phyloP scores from a whole-genome alignment of 2,113 vertebrate species.

The Scomber colias region DNA sequence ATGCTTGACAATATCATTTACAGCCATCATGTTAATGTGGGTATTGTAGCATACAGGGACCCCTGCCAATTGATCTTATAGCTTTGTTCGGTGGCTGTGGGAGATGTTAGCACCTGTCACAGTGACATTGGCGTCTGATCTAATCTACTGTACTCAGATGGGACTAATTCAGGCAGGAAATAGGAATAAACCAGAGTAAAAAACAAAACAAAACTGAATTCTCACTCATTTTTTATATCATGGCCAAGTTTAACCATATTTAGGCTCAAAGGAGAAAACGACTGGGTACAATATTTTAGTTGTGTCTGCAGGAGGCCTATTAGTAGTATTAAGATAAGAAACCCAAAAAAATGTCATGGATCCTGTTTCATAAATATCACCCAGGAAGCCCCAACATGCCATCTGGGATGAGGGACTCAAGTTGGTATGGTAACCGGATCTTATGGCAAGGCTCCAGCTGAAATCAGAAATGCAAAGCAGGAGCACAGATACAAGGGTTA shows the following conservation, averaged over 20 bases:
- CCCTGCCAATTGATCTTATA: slow-evolving; percentile 63
- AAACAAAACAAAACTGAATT: slow-evolving; percentile 8
- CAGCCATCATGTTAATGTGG: slow-evolving; percentile 73
- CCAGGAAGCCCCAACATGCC: slow-evolving; percentile 38
- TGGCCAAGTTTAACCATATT: neutral
- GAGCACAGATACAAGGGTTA: slow-evolving; percentile 61
- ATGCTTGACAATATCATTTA: slow-evolving; percentile 73
- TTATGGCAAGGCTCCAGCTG: slow-evolving; percentile 64
- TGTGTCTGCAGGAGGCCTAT: neutral
- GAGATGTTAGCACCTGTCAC: slow-evolving; percentile 71
- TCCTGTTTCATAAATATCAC: slow-evolving; percentile 36
- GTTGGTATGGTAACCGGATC: slow-evolving; percentile 55
- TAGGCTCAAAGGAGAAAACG: slow-evolving; percentile 1
- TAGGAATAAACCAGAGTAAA: neutral
- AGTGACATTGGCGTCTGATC: slow-evolving; percentile 52
- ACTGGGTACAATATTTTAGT: neutral
- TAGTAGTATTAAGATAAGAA: neutral
- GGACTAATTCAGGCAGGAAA: slow-evolving; percentile 18
- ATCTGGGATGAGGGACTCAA: slow-evolving; percentile 57
- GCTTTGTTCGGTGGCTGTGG: slow-evolving; percentile 61
- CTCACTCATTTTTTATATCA: neutral
- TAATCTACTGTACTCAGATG: slow-evolving; percentile 50
- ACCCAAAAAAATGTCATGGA: slow-evolving; percentile 8
- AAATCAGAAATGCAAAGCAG: slow-evolving; percentile 70
- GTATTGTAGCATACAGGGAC: slow-evolving; percentile 74